Conservation (phyloP, 2,888 invertebrate species). For the Idaea biselata region DNA sequence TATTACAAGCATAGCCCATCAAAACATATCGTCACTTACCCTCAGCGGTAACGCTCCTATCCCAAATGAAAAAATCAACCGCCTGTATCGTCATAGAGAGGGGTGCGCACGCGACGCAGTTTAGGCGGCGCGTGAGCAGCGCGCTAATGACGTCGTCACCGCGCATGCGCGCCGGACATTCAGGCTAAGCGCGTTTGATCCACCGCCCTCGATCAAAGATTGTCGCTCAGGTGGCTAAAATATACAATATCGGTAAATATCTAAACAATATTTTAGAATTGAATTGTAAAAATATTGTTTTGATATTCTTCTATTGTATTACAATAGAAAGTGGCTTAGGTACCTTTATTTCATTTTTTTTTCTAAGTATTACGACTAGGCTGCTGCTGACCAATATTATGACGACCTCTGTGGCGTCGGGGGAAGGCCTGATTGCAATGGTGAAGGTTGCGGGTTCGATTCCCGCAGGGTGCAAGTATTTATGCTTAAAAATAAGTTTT, state of each 20-base stretch:
- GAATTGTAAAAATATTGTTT: neutral
- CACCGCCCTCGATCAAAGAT: slow-evolving; percentile 27
- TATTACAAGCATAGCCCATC: too few species aligned
- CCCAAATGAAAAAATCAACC: slow-evolving; percentile 18
- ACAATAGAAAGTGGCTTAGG: neutral
- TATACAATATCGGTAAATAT: slow-evolving; percentile 16
- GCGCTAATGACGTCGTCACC: slow-evolving; percentile 66
- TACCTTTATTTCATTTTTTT: too few species aligned
- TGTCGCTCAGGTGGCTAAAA: slow-evolving; percentile 28
- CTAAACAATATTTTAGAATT: slow-evolving; percentile 19
- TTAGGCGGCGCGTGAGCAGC: slow-evolving; percentile 71
- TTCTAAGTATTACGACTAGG: neutral
- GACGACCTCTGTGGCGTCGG: too few species aligned
- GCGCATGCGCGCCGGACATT: slow-evolving; percentile 42
- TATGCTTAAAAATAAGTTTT: too few species aligned
- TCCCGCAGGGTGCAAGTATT: too few species aligned
- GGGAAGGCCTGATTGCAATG: too few species aligned
- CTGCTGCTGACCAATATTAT: too few species aligned
- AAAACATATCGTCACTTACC: too few species aligned
- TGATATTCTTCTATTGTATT: neutral
- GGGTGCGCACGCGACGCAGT: slow-evolving; percentile 73
- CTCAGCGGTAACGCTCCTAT: too few species aligned
- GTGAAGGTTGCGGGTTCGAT: too few species aligned
- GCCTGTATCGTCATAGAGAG: slow-evolving; percentile 43
- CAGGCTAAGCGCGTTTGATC: slow-evolving; percentile 33